Conservation (phyloP, 2,888 invertebrate genomes). For the Ditula angustiorana region DNA sequence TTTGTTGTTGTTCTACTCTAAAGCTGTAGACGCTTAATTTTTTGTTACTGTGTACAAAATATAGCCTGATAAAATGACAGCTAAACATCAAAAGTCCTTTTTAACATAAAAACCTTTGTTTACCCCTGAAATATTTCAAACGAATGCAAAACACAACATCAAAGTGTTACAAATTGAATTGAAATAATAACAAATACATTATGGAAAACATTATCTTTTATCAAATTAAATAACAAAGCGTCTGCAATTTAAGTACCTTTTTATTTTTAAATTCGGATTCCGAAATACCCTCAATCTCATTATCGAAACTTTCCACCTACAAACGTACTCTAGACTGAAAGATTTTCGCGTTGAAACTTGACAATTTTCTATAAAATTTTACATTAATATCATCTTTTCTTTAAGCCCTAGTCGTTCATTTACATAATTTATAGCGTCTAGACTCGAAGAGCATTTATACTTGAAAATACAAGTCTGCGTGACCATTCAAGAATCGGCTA, state of each 20-base stretch:
- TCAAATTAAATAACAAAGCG: too few relatives aligned
- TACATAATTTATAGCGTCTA: conserved; percentile 42
- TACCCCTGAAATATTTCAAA: too few relatives aligned
- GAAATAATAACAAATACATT: too few relatives aligned
- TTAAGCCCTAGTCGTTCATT: conserved; percentile 35
- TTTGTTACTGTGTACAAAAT: too few relatives aligned
- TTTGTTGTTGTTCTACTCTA: too few relatives aligned
- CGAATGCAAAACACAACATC: too few relatives aligned
- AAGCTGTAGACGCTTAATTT: too few relatives aligned
- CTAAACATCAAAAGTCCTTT: too few relatives aligned
- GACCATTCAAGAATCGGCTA: conserved; percentile 4
- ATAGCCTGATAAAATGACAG: too few relatives aligned
- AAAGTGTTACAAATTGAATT: too few relatives aligned
- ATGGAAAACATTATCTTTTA: too few relatives aligned
- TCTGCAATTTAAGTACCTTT: not conserved
- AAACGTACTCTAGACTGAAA: conserved; percentile 19
- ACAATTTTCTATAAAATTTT: conserved; percentile 27
- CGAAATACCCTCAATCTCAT: not conserved
- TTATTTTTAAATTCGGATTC: not conserved
- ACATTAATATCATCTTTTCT: conserved; percentile 34
- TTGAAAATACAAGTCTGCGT: not conserved
- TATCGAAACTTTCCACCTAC: conserved; percentile 17
- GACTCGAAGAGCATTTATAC: conserved; percentile 14
- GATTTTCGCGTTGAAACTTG: conserved; percentile 7
- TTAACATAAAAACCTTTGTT: too few relatives aligned